Conservation (phyloP, 64 coral and sea anemone genomes). For the Montipora efflorescens region DNA sequence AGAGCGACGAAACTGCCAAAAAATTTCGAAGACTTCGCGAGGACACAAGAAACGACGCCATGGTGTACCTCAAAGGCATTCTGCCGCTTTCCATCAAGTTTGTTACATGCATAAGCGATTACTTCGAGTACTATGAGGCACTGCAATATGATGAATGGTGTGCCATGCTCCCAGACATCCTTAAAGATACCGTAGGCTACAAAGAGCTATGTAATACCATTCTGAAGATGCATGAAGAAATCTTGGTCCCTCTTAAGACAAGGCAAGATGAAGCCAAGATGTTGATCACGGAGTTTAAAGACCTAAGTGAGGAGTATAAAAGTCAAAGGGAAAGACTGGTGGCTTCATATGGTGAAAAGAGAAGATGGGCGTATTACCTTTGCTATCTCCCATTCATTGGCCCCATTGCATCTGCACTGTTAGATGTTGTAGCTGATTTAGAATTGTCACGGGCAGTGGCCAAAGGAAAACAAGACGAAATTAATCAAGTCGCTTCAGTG, state of each 20-base stretch:
- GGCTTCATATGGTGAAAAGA: neutral
- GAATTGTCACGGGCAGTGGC: neutral
- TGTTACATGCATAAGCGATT: neutral
- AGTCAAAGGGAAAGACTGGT: neutral
- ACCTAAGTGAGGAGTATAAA: neutral
- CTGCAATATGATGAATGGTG: slow-evolving; percentile 23
- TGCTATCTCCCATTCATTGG: neutral
- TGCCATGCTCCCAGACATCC: neutral
- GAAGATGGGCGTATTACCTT: neutral
- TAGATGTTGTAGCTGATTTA: no score
- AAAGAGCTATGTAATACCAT: neutral
- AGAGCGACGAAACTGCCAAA: neutral
- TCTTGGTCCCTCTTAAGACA: slow-evolving; percentile 13
- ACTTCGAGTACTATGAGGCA: slow-evolving; percentile 37
- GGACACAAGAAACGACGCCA: slow-evolving; percentile 22
- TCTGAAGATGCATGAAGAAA: slow-evolving; percentile 34
- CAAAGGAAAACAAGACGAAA: neutral
- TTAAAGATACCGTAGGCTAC: neutral
- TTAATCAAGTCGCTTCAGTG: neutral
- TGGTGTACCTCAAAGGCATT: slow-evolving; percentile 38
- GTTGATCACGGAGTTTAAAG: slow-evolving; percentile 21
- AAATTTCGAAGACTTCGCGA: slow-evolving; percentile 30
- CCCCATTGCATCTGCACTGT: neutral
- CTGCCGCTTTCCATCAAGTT: neutral
- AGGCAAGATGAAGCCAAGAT: slow-evolving; percentile 11